A percentile compares a stretch with the other conserved stretches of the same genome.
phyloP scores from a whole-genome alignment of 23 tunicate genomes.

The Halocynthia roretzi region DNA sequence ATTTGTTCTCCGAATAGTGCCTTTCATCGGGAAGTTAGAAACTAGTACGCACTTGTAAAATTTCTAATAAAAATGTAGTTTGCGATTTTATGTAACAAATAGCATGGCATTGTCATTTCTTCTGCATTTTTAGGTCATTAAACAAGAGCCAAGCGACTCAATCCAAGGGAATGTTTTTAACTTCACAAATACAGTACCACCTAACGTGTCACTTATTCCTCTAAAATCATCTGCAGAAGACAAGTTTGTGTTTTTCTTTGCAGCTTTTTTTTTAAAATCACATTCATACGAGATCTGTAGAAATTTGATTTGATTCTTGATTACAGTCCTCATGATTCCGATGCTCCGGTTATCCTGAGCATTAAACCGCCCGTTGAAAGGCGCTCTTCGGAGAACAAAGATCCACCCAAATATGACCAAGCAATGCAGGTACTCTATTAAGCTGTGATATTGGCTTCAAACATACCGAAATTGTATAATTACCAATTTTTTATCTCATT shows the following conservation, averaged over 20 bases:
- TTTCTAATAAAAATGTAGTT: no score
- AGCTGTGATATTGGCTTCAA: neutral
- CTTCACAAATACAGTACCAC: conserved; percentile 9
- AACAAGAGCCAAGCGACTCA: conserved; percentile 9
- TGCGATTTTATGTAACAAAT: neutral
- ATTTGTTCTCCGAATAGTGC: no score
- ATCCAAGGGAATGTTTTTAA: conserved; percentile 8
- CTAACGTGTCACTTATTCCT: conserved; percentile 13
- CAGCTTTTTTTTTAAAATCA: no score
- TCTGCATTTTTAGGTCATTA: neutral
- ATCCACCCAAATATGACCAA: conserved; percentile 83
- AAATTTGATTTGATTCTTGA: neutral
- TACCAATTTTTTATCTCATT: neutral
- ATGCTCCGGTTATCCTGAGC: neutral
- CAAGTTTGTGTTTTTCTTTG: no score
- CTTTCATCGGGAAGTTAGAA: no score
- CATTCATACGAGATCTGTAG: no score
- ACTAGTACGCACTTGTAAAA: no score
- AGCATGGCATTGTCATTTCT: neutral
- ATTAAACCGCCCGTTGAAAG: conserved; percentile 14
- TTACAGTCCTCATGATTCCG: conserved; percentile 8
- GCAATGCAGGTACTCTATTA: conserved; percentile 50
- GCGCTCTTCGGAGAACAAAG: conserved; percentile 15
- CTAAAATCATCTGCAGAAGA: neutral
- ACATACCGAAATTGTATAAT: neutral